phyloP scores from a whole-genome alignment of 2,113 vertebrate species.

The Turnix velox region DNA sequence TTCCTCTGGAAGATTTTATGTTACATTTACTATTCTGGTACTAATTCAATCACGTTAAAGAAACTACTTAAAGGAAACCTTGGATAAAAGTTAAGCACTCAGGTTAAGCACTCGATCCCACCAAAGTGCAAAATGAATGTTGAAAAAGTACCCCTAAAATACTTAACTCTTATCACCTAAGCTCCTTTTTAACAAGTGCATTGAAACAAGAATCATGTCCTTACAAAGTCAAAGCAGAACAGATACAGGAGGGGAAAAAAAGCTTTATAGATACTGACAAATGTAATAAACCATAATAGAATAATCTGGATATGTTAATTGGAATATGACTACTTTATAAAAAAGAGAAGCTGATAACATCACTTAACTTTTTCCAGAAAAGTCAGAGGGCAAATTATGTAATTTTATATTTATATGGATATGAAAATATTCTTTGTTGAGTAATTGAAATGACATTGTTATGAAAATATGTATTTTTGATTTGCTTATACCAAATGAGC shows the following conservation, averaged over 20 bases:
- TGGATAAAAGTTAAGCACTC: neutral
- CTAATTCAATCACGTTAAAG: neutral
- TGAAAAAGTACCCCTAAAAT: neutral
- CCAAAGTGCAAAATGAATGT: neutral
- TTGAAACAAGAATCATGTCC: neutral
- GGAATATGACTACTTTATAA: neutral
- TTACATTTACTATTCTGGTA: neutral
- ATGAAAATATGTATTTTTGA: neutral
- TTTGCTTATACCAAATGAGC: neutral
- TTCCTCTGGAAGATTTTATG: neutral
- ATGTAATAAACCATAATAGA: neutral
- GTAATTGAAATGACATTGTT: neutral
- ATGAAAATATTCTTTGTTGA: neutral
- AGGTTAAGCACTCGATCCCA: neutral
- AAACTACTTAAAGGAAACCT: neutral
- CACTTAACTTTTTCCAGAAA: neutral
- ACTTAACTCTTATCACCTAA: neutral
- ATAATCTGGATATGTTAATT: neutral
- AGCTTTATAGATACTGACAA: neutral
- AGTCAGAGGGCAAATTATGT: neutral
- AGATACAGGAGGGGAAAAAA: neutral
- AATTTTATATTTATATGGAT: neutral
- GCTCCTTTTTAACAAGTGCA: neutral
- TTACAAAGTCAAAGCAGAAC: neutral
- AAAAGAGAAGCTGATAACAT: neutral